These are phyloP conservation scores for Umimayanthus chanpuru DNA, from an alignment of 92 coral and sea anemone species.

Conservation along the genomic window DNA sequence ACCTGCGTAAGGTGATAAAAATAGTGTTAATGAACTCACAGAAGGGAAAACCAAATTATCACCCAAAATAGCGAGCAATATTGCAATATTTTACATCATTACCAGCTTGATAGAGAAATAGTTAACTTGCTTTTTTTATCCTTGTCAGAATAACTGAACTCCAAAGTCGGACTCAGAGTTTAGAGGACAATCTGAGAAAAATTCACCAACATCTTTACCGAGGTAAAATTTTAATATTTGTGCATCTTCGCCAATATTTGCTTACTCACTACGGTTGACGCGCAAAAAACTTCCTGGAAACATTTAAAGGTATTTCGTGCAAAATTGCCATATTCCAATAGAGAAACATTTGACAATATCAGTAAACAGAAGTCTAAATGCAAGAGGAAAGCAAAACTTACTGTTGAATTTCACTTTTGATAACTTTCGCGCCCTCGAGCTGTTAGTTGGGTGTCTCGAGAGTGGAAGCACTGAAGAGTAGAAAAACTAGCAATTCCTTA, in stretches of 20 bases:
- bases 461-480: constrained; percentile 37
- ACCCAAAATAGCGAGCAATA: constrained; percentile 5
- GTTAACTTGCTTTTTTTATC: not conserved
- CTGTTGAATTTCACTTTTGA: constrained; percentile 35
- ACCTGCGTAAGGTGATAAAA: no score
- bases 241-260: not conserved
- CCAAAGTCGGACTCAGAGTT: not conserved
- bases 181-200: constrained; percentile 1
- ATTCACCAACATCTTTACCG: constrained; percentile 20
- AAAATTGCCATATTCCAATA: not conserved
- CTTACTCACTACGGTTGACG: not conserved
- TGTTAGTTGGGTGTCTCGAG: constrained; percentile 17
- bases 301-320: not conserved
- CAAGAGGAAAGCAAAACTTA: not conserved
- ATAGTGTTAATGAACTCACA: not conserved
- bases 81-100: not conserved
- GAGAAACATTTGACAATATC: not conserved
- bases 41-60: constrained; percentile 21
- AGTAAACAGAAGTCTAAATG: not conserved
- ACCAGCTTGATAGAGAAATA: not conserved
- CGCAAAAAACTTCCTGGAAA: constrained; percentile 27
- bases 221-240: constrained; percentile 16
- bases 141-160: not conserved
- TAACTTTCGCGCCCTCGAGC: constrained; percentile 32
- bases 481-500: constrained; percentile 29